phyloP scores from a whole-genome alignment of 2,113 vertebrate genomes.

The Salvator merianae region DNA sequence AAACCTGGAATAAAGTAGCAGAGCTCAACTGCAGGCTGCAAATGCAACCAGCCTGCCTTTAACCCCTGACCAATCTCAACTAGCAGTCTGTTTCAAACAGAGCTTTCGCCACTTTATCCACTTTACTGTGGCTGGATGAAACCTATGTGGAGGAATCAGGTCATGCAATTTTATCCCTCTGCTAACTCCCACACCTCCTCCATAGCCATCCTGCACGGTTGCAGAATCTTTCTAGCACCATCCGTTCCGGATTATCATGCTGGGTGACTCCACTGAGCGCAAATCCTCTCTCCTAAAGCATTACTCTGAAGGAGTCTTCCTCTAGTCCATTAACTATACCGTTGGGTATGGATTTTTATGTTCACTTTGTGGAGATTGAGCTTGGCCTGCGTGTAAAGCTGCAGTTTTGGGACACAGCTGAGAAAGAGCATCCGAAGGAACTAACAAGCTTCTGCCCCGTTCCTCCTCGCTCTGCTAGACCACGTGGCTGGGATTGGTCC shows the following conservation, averaged over 20 bases:
- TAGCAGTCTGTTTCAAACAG: not conserved
- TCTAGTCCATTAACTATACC: constrained; percentile 79
- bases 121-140: no score
- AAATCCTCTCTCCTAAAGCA: constrained; percentile 85
- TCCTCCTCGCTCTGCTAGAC: no score
- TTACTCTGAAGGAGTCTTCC: constrained; percentile 81
- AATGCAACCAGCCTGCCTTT: accelerated
- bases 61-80: not conserved
- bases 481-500: no score
- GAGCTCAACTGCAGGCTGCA: not conserved
- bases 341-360: constrained; percentile 88
- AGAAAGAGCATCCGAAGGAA: no score
- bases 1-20: not conserved
- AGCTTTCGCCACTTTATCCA: no score
- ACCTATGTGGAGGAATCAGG: no score
- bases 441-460: no score
- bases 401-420: constrained; percentile 91
- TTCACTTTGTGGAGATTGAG: constrained; percentile 84
- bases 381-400: constrained; percentile 80
- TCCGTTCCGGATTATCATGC: constrained; percentile 88
- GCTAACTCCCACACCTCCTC: no score
- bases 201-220: not conserved
- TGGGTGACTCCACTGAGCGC: constrained; percentile 87
- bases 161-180: no score
- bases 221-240: constrained; percentile 86